These are phyloP conservation scores for Saxicola maurus DNA, from an alignment of 2,797 vertebrate genomes.

Conservation along the genomic window DNA sequence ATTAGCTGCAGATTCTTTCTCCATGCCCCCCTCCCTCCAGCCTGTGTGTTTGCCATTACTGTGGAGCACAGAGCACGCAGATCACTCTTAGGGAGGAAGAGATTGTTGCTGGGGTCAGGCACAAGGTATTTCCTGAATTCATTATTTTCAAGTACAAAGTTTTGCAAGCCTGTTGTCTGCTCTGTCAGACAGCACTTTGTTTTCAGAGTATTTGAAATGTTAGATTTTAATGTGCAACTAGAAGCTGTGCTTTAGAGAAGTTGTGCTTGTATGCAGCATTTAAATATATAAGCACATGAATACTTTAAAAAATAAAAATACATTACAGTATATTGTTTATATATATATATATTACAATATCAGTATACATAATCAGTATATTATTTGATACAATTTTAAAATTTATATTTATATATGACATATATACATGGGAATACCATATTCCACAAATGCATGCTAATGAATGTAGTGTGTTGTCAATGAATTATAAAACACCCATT, in stretches of 20 bases:
- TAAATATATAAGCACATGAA: not conserved
- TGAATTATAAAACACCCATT: not conserved
- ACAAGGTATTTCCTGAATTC: conserved; percentile 52
- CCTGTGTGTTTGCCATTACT: not conserved
- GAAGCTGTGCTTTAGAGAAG: not conserved
- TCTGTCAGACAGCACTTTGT: not conserved
- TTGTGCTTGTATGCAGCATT: not conserved
- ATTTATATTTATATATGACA: not conserved
- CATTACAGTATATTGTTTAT: not conserved
- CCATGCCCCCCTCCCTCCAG: not conserved
- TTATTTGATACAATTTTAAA: not conserved
- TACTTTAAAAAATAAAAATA: not conserved
- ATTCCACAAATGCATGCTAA: not conserved
- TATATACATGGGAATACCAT: not conserved
- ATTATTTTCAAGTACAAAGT: conserved; percentile 34
- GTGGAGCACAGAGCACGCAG: not conserved
- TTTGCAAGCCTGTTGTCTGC: conserved; percentile 14
- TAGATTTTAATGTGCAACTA: not conserved
- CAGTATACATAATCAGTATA: not conserved
- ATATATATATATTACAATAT: not conserved
- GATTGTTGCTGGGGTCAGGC: conserved; percentile 19
- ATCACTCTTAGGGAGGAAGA: conserved; percentile 3
- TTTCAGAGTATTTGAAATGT: conserved; percentile 5
- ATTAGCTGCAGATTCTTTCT: not conserved
- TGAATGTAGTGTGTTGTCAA: not conserved